Percentiles rank a stretch among this genome's conserved stretches.
Evolutionary conservation across 2,888 invertebrate species (phyloP).

Genomic region (Timandra comae): DNA sequence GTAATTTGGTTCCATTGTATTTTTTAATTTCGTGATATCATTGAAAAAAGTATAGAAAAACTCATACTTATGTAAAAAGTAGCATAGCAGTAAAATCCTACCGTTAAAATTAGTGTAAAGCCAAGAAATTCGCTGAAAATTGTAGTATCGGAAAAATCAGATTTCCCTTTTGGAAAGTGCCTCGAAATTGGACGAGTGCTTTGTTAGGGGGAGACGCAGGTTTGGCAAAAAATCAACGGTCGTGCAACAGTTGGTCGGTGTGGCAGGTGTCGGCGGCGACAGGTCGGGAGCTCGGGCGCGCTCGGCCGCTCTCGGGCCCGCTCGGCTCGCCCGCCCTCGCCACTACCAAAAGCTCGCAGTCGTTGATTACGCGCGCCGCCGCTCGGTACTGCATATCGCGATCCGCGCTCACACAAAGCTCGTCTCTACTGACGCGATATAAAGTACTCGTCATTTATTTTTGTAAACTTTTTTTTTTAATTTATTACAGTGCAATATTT

Average conservation of each 20-base stretch:
- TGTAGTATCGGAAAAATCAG: too few species aligned
- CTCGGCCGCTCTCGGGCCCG: slow-evolving; percentile 40
- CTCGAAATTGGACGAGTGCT: too few species aligned
- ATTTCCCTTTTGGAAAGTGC: too few species aligned
- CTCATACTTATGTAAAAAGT: too few species aligned
- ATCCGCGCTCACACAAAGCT: slow-evolving; percentile 31
- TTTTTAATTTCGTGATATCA: too few species aligned
- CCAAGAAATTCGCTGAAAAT: too few species aligned
- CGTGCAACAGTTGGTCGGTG: slow-evolving; percentile 75
- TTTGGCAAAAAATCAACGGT: slow-evolving; percentile 72
- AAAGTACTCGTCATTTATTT: slow-evolving; percentile 15
- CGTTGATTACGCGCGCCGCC: slow-evolving; percentile 54
- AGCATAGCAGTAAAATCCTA: too few species aligned
- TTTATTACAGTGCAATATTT: neutral
- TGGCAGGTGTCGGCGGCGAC: slow-evolving; percentile 52
- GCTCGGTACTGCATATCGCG: slow-evolving; percentile 42
- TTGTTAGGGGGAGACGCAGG: slow-evolving; percentile 34
- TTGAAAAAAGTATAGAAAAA: too few species aligned
- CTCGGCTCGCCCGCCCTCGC: slow-evolving; percentile 28
- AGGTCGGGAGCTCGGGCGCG: slow-evolving; percentile 46
- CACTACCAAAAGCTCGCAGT: slow-evolving; percentile 66
- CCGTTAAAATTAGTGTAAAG: too few species aligned
- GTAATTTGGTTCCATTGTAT: too few species aligned
- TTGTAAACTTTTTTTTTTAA: slow-evolving; percentile 5
- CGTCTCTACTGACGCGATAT: slow-evolving; percentile 26